These are phyloP conservation scores for Drosophila rellima DNA, from an alignment of 2,888 invertebrate genomes.

Conservation along the genomic window DNA sequence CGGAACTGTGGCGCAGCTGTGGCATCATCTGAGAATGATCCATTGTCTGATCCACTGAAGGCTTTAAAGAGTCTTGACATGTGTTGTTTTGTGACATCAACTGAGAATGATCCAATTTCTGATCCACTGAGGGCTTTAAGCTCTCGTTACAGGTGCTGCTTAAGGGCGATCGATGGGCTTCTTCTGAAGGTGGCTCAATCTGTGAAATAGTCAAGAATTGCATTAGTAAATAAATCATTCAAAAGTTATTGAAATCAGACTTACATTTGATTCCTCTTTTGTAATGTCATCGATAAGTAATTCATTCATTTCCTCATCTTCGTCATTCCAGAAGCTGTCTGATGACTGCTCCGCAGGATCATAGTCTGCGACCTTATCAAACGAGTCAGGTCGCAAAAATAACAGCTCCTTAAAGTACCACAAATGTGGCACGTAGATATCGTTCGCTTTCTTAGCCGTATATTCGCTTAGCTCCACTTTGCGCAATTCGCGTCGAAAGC, in stretches of 20 bases:
- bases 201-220: background rate
- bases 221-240: background rate
- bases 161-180: background rate
- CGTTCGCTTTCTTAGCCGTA: background rate
- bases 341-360: background rate
- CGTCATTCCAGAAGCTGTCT: constrained; percentile 11
- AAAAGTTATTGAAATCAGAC: background rate
- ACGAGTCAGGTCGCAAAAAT: constrained; percentile 31
- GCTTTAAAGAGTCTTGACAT: background rate
- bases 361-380: background rate
- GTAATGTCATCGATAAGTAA: too few species aligned
- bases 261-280: constrained; percentile 33
- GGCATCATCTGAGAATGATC: background rate
- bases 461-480: constrained; percentile 52
- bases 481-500: constrained; percentile 51
- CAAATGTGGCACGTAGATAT: constrained; percentile 49
- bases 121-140: background rate
- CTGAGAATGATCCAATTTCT: background rate
- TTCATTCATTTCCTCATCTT: background rate
- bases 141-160: background rate
- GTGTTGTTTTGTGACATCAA: background rate
- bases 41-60: background rate
- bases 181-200: constrained; percentile 15
- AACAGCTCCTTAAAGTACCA: constrained; percentile 46
- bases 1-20: background rate